phyloP scores from a whole-genome alignment of 2,888 invertebrate species.

The Diadegma fenestrale region DNA sequence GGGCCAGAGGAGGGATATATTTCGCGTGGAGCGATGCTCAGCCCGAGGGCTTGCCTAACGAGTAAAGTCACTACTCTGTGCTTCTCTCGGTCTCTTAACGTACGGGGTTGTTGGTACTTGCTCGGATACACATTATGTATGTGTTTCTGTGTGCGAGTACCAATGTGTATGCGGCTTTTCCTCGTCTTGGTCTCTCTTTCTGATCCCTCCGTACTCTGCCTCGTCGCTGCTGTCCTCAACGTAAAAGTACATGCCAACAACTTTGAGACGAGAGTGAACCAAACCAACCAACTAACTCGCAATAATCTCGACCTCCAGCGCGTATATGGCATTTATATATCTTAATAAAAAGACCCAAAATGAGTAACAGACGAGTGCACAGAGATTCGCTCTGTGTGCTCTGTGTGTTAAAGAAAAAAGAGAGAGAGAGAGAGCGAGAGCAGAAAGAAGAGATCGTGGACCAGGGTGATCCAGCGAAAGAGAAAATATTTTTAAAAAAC shows the following conservation, averaged over 20 bases:
- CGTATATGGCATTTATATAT: conserved; percentile 49
- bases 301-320: conserved; percentile 75
- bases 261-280: conserved; percentile 74
- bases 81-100: conserved; percentile 47
- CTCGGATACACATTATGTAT: conserved; percentile 28
- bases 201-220: conserved; percentile 42
- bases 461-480: conserved; percentile 9
- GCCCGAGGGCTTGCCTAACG: conserved; percentile 80
- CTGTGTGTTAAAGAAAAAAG: not conserved
- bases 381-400: not conserved
- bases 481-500: conserved; percentile 4
- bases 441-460: conserved; percentile 2
- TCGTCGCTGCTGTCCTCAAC: conserved; percentile 66
- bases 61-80: conserved; percentile 77
- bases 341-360: conserved; percentile 72
- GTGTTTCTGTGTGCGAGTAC: conserved; percentile 1
- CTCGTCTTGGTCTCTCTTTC: conserved; percentile 48
- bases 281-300: conserved; percentile 77
- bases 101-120: conserved; percentile 51
- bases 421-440: conserved; percentile 1
- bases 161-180: conserved; percentile 15
- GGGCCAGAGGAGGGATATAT: conserved; percentile 40
- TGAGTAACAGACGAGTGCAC: conserved; percentile 13
- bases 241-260: conserved; percentile 73
- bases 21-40: conserved; percentile 65